phyloP scores from a whole-genome alignment of 2,888 invertebrate genomes.

The Halictus quadricinctus region DNA sequence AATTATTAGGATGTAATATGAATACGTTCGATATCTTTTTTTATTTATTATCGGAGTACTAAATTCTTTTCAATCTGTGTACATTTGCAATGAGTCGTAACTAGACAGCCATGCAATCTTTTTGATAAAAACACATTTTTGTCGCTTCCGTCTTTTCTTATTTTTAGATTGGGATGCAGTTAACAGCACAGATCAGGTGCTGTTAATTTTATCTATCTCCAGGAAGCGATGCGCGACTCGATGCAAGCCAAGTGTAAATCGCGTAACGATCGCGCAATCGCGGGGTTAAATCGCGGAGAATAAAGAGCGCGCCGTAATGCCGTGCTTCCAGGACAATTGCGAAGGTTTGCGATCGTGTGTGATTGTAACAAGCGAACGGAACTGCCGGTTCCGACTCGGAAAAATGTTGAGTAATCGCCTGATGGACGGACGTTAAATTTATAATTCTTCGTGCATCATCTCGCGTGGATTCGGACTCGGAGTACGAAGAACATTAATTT shows the following conservation, averaged over 20 bases:
- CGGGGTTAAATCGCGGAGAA: constrained; percentile 10
- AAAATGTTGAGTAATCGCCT: background rate
- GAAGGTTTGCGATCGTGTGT: background rate
- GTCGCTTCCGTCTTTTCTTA: background rate
- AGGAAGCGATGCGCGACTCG: background rate
- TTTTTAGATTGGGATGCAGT: background rate
- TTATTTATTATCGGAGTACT: too few relatives aligned
- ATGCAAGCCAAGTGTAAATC: constrained; percentile 6
- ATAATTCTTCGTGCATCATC: background rate
- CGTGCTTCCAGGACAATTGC: background rate
- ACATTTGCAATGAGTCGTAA: too few relatives aligned
- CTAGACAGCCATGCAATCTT: too few relatives aligned
- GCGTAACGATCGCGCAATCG: constrained; percentile 21
- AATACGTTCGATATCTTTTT: too few relatives aligned
- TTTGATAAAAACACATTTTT: background rate
- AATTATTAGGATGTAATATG: too few relatives aligned
- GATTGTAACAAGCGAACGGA: background rate
- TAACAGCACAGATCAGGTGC: too few relatives aligned
- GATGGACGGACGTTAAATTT: background rate
- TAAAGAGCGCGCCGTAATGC: background rate
- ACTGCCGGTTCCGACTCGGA: background rate
- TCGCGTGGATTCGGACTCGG: background rate
- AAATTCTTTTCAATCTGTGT: too few relatives aligned
- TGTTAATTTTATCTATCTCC: background rate
- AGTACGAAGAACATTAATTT: background rate